phyloP scores from a whole-genome alignment of 2,888 invertebrate genomes.

The Miltochrista miniata region DNA sequence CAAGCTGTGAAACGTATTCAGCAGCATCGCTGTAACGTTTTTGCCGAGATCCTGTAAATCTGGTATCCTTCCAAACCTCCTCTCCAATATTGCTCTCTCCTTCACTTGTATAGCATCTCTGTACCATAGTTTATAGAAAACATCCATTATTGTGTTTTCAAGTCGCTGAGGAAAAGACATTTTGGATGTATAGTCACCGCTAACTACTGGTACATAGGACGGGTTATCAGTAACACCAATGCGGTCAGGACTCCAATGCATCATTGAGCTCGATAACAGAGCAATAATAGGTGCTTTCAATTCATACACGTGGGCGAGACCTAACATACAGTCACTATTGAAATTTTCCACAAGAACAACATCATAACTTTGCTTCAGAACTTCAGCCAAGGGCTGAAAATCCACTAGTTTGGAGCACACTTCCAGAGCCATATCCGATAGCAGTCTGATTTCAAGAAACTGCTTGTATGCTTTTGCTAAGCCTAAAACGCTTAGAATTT shows the following conservation, averaged over 20 bases:
- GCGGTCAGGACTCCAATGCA: slow-evolving; percentile 82
- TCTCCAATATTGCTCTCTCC: slow-evolving; percentile 66
- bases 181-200: slow-evolving; percentile 68
- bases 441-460: slow-evolving; percentile 51
- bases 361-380: slow-evolving; percentile 82
- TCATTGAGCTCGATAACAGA: slow-evolving; percentile 79
- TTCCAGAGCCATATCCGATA: slow-evolving; percentile 57
- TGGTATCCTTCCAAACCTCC: slow-evolving; percentile 74
- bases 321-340: slow-evolving; percentile 86
- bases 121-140: slow-evolving; percentile 62
- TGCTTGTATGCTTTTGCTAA: slow-evolving; percentile 52
- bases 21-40: slow-evolving; percentile 79
- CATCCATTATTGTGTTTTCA: slow-evolving; percentile 58
- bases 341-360: slow-evolving; percentile 85
- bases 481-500: slow-evolving; percentile 46
- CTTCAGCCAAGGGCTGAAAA: slow-evolving; percentile 61
- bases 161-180: slow-evolving; percentile 80
- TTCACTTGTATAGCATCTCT: slow-evolving; percentile 56
- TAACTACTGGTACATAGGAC: slow-evolving; percentile 80
- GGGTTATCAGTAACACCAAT: slow-evolving; percentile 78
- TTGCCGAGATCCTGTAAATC: slow-evolving; percentile 77
- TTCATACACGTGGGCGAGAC: slow-evolving; percentile 80
- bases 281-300: slow-evolving; percentile 81
- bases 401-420: slow-evolving; percentile 68
- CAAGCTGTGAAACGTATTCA: slow-evolving; percentile 85